Percentiles rank a stretch among this genome's conserved stretches.
These are phyloP conservation scores for Phyllotreta striolata DNA, from an alignment of 2,888 invertebrate genomes.

Conservation along the genomic window DNA sequence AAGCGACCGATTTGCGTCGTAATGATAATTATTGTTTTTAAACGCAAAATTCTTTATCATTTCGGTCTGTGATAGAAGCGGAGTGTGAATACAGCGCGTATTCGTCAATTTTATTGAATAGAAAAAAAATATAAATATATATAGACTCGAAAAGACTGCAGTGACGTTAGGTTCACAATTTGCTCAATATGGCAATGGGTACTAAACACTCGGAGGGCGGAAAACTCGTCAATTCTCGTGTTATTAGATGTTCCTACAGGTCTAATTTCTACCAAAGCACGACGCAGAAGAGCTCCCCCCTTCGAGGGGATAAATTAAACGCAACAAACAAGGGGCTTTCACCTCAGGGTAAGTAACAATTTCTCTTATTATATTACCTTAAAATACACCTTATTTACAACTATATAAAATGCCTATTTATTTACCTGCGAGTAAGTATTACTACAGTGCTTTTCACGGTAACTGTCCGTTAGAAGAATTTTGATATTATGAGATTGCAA, in stretches of 20 bases:
- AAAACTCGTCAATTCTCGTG: slow-evolving; percentile 43
- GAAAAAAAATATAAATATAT: slow-evolving; percentile 27
- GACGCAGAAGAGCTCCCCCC: slow-evolving; percentile 39
- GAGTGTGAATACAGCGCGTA: slow-evolving; percentile 32
- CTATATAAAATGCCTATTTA: background rate
- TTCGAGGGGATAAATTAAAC: slow-evolving; percentile 42
- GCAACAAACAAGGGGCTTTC: slow-evolving; percentile 44
- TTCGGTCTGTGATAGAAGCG: slow-evolving; percentile 57
- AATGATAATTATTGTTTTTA: slow-evolving; percentile 48
- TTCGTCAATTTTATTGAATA: slow-evolving; percentile 28
- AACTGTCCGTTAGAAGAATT: too few relatives aligned
- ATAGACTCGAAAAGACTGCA: slow-evolving; percentile 29
- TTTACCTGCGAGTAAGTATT: background rate
- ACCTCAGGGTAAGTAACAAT: slow-evolving; percentile 29
- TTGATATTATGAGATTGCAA: too few relatives aligned
- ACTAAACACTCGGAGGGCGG: slow-evolving; percentile 52
- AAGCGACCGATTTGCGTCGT: slow-evolving; percentile 51
- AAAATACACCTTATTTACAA: background rate
- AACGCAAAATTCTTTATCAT: slow-evolving; percentile 55
- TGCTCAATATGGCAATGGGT: slow-evolving; percentile 52
- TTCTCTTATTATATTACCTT: background rate
- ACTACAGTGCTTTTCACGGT: background rate
- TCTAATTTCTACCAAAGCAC: slow-evolving; percentile 36
- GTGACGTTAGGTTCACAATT: slow-evolving; percentile 31
- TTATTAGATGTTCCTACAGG: slow-evolving; percentile 35